Evolutionary conservation across 2,797 vertebrate species (phyloP).

Genomic region (Oophaga sylvatica): DNA sequence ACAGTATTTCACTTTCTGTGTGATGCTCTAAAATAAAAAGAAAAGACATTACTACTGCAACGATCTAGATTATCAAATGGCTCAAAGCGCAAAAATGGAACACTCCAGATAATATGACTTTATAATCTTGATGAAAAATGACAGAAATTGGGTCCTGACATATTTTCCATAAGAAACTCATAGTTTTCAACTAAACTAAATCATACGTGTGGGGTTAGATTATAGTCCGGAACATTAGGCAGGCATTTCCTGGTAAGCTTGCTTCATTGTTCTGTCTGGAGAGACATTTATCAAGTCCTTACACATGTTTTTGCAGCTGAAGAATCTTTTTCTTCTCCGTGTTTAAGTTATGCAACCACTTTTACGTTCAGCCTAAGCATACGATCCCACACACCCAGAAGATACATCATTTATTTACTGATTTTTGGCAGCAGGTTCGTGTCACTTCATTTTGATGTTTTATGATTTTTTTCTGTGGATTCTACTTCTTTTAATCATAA

Average conservation of each 20-base stretch:
- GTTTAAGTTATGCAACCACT: conserved; percentile 16
- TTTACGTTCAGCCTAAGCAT: conserved; percentile 8
- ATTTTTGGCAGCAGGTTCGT: background rate
- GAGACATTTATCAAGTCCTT: conserved; percentile 39
- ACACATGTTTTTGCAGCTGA: conserved; percentile 55
- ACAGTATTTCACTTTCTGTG: conserved; percentile 28
- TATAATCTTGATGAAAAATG: background rate
- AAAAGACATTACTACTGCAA: background rate
- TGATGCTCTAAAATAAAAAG: conserved; percentile 66
- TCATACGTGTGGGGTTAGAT: background rate
- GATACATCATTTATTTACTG: background rate
- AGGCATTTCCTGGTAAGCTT: conserved; percentile 37
- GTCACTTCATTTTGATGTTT: background rate
- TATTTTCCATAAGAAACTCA: background rate
- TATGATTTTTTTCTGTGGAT: background rate
- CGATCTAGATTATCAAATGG: background rate
- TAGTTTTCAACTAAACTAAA: background rate
- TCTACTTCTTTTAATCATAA: background rate
- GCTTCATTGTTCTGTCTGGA: conserved; percentile 45
- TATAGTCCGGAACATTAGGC: conserved; percentile 21
- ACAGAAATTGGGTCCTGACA: background rate
- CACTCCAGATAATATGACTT: background rate
- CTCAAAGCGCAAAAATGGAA: background rate
- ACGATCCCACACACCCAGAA: background rate
- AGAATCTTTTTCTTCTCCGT: conserved; percentile 39